phyloP scores from a whole-genome alignment of 2,113 vertebrate species.

The Monopterus albus region DNA sequence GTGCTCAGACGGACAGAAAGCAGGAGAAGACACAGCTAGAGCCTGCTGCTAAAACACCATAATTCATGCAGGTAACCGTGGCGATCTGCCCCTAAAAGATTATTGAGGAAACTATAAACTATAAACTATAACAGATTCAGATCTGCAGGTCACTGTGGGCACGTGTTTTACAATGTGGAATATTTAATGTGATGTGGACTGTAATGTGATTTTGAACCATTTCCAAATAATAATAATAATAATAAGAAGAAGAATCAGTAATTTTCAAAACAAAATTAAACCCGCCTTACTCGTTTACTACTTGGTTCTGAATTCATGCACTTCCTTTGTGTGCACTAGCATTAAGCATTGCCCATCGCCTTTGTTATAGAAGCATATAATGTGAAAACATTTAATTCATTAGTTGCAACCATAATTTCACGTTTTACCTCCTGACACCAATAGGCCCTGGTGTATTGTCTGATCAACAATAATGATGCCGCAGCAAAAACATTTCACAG shows the following conservation, averaged over 20 bases:
- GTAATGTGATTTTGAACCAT: no score
- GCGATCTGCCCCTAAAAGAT: conserved; percentile 16
- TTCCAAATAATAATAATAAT: no score
- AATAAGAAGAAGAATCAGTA: neutral
- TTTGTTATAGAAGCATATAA: neutral
- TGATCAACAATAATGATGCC: neutral
- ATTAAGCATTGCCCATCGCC: neutral
- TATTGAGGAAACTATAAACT: conserved; percentile 31
- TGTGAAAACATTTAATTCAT: neutral
- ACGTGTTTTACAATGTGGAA: neutral
- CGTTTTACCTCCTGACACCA: neutral
- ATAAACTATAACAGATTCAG: conserved; percentile 13
- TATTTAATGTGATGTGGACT: neutral
- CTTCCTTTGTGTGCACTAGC: conserved; percentile 2
- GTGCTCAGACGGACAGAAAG: conserved; percentile 32
- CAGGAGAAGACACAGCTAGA: conserved; percentile 31
- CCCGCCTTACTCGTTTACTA: neutral
- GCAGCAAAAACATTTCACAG: neutral
- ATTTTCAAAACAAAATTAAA: neutral
- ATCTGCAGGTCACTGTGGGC: neutral
- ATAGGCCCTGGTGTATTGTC: neutral
- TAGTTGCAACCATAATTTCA: neutral
- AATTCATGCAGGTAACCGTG: conserved; percentile 49
- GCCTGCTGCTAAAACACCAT: conserved; percentile 27
- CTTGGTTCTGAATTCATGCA: neutral